A percentile compares a stretch with the other conserved stretches of the same genome.
These are phyloP conservation scores for Rhamnusium bicolor DNA, from an alignment of 2,888 invertebrate species.

Conservation along the genomic window DNA sequence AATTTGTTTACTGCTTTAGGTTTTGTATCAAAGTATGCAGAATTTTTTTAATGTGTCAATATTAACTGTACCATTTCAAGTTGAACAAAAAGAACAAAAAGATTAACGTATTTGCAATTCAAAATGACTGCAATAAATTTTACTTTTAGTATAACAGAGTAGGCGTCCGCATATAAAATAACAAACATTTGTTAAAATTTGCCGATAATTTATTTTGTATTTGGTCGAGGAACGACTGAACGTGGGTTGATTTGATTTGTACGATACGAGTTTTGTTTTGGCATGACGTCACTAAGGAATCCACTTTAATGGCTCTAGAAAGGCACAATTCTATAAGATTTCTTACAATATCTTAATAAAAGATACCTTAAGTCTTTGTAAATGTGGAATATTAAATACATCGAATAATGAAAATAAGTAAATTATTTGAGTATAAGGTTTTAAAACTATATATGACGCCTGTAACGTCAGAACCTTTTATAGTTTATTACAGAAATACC, in stretches of 20 bases:
- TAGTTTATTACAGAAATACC: too few relatives aligned
- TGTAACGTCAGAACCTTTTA: too few relatives aligned
- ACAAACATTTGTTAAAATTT: slow-evolving; percentile 61
- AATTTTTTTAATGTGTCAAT: slow-evolving; percentile 4
- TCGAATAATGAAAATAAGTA: too few relatives aligned
- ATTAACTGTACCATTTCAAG: slow-evolving; percentile 20
- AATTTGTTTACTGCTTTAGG: background rate
- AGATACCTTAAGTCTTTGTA: too few relatives aligned
- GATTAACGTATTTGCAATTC: slow-evolving; percentile 57
- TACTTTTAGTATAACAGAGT: slow-evolving; percentile 52
- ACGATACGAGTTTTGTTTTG: slow-evolving; percentile 26
- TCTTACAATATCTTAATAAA: too few relatives aligned
- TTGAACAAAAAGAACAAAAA: slow-evolving; percentile 37
- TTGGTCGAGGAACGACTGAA: slow-evolving; percentile 31
- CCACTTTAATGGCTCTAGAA: background rate
- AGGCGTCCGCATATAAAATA: slow-evolving; percentile 57
- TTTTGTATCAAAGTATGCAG: background rate
- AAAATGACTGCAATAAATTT: slow-evolving; percentile 56
- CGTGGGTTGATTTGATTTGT: slow-evolving; percentile 47
- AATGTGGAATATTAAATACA: too few relatives aligned
- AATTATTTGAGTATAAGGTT: too few relatives aligned
- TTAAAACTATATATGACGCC: too few relatives aligned
- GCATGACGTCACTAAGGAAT: slow-evolving; percentile 34
- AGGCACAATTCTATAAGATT: background rate
- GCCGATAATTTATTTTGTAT: slow-evolving; percentile 55